Base-by-base conservation (phyloP, 2,113 vertebrate species). In the Willisornis vidua region DNA sequence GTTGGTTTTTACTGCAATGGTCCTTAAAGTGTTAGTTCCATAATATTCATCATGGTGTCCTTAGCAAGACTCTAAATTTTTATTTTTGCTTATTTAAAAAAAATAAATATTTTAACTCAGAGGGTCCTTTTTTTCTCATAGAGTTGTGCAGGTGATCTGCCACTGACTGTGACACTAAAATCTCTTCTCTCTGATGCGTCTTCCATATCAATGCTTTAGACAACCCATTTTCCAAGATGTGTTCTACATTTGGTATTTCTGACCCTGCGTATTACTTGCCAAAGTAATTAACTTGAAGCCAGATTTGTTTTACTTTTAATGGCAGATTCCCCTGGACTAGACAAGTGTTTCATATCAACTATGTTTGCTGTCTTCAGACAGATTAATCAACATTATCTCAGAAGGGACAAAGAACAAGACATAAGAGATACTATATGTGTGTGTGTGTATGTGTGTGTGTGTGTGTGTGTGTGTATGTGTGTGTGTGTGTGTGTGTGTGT, bases 301-400 rank as follows among this genome's bases (percentile, higher is more conserved):
- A 46, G 2, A 33, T 61, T 63, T 52, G 14, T 87, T 89, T 49
- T 57, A 51, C 26, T 75, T 71, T 54, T 85, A 78, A 57, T 68
- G 62, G 29, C 15, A 65, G 31, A 52, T 68, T 75, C 15, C 11
- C 9, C 15, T 52, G 37, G 37, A 76, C 45, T 3, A 22, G 7
- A 3, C 11, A 19, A 65, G 12, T 0, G 0, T 45, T 75, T 72
- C 79, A 1, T 59, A 15, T 70, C 19, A 54, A 3, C 22, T 72
- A 0, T 20, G 13, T 82, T 57, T 65, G 35, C 61, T 52, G 57
- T 70, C 51, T 55, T 31, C 35, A 31, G 25, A 14, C 10, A 48
- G 23, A 2, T 63, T 77, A 39, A 58, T 67, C 19, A 20, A 15
- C 31, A 14, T 74, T 78, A 41, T 57, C 26, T 39, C 26, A 28